A percentile compares a stretch with the other conserved stretches of the same genome.
These are phyloP conservation scores for Falco berigora DNA, from an alignment of 2,797 vertebrate genomes.

Conservation along the genomic window DNA sequence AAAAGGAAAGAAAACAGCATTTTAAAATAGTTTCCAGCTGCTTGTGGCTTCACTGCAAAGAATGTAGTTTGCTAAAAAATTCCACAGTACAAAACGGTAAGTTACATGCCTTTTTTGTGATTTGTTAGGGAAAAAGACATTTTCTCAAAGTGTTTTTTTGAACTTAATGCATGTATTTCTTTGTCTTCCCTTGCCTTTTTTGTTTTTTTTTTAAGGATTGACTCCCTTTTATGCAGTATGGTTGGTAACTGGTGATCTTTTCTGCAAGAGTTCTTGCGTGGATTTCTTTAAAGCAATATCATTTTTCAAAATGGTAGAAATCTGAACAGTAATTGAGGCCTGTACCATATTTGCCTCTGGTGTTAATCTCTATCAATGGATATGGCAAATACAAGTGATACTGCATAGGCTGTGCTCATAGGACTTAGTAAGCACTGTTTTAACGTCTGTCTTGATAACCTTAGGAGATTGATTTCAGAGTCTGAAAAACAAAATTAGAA, in stretches of 20 bases:
- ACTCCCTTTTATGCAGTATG: background rate
- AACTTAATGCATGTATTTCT: background rate
- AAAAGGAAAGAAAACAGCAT: background rate
- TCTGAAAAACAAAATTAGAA: background rate
- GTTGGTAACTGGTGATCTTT: background rate
- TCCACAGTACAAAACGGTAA: background rate
- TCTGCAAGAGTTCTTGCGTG: background rate
- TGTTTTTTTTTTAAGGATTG: background rate
- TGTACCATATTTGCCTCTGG: background rate
- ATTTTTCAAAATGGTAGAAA: background rate
- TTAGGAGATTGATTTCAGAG: background rate
- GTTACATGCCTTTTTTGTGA: background rate
- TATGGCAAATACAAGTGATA: background rate
- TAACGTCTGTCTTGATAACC: background rate
- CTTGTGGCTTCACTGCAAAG: background rate
- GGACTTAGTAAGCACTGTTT: background rate
- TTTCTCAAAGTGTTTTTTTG: background rate
- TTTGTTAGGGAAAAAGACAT: background rate
- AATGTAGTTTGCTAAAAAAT: background rate
- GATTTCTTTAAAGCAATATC: background rate
- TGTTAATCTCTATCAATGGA: slow-evolving; percentile 28
- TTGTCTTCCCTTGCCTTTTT: background rate
- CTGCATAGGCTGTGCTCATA: background rate
- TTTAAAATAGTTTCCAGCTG: background rate
- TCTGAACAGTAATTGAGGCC: slow-evolving; percentile 10